phyloP scores from a whole-genome alignment of 2,797 vertebrate genomes.

The Chloroceryle inda region DNA sequence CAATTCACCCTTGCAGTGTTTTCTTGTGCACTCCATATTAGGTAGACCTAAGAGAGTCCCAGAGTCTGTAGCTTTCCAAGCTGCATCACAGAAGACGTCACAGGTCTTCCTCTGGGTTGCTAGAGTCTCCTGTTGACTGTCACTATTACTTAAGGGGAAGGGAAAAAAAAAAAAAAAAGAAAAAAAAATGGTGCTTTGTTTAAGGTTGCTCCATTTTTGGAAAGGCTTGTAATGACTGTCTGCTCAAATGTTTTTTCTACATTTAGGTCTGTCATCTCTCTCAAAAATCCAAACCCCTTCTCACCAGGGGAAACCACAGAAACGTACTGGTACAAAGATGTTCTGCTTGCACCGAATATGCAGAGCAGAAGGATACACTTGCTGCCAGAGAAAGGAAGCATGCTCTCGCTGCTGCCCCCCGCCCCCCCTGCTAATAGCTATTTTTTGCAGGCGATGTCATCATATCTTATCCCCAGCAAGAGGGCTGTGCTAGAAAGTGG shows the following conservation, averaged over 20 bases:
- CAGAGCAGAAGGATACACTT: constrained; percentile 16
- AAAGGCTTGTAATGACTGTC: constrained; percentile 2
- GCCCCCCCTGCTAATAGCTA: background rate
- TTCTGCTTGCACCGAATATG: background rate
- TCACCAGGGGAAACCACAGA: background rate
- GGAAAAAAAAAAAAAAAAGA: no score
- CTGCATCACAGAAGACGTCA: constrained; percentile 32
- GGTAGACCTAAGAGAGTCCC: constrained; percentile 28
- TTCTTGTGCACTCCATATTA: constrained; percentile 45
- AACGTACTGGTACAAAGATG: background rate
- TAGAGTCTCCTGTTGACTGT: constrained; percentile 31
- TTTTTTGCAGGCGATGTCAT: constrained; percentile 49
- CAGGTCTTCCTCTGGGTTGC: constrained; percentile 49
- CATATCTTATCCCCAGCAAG: constrained; percentile 21
- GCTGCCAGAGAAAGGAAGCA: constrained; percentile 28
- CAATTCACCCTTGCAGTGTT: constrained; percentile 26
- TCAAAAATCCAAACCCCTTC: background rate
- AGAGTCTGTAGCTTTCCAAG: background rate
- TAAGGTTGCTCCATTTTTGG: constrained; percentile 54
- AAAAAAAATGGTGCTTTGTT: background rate
- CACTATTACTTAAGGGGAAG: constrained; percentile 1
- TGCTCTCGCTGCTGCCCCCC: background rate
- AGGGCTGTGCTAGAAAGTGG: background rate
- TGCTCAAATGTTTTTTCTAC: background rate
- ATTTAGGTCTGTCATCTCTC: background rate